Evolutionary conservation across 2,113 vertebrate species (phyloP).

Genomic region (Coptodon rendalli): DNA sequence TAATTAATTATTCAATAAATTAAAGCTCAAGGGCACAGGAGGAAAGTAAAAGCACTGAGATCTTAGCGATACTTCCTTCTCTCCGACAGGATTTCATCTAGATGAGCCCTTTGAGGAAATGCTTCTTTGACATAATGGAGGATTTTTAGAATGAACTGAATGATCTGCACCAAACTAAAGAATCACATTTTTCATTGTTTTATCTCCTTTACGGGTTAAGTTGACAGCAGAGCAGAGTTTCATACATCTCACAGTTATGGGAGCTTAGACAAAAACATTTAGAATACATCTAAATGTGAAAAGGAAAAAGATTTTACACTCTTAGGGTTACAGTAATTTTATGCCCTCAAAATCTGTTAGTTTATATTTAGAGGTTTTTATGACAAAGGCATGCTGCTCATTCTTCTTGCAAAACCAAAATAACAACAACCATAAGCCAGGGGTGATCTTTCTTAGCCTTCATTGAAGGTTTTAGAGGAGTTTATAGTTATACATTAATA

Average conservation of each 20-base stretch:
- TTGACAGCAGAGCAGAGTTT: background rate
- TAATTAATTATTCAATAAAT: slow-evolving; percentile 55
- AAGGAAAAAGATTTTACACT: background rate
- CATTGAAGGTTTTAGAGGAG: background rate
- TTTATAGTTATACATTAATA: background rate
- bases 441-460: background rate
- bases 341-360: background rate
- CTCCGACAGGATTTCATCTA: slow-evolving; percentile 17
- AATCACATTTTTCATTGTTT: background rate
- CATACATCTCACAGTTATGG: background rate
- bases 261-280: background rate
- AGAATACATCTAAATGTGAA: background rate
- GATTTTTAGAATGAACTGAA: background rate
- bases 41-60: slow-evolving; percentile 15
- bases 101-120: background rate
- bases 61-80: background rate
- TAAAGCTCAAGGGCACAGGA: slow-evolving; percentile 16
- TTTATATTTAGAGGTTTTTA: background rate
- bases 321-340: background rate
- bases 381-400: background rate
- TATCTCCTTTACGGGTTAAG: background rate
- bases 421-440: background rate
- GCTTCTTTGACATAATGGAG: background rate
- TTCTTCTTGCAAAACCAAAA: background rate
- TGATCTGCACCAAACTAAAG: background rate